phyloP scores from a whole-genome alignment of 2,113 vertebrate species.

The Natator depressus region DNA sequence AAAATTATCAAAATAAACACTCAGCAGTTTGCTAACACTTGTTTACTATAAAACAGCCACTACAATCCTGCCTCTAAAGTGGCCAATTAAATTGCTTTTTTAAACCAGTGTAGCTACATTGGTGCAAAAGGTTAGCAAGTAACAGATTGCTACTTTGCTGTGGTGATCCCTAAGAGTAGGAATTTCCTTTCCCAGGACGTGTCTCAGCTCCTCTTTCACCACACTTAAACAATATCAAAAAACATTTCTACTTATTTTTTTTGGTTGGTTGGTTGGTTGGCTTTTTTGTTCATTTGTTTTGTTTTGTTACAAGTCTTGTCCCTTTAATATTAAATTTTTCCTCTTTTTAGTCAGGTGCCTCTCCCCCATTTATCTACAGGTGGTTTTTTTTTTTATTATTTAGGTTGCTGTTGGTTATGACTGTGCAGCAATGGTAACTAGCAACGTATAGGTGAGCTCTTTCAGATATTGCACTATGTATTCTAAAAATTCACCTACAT shows the following conservation, averaged over 20 bases:
- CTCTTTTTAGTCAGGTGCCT: not conserved
- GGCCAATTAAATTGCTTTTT: not conserved
- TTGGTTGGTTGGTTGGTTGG: too few species aligned
- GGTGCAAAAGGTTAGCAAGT: not conserved
- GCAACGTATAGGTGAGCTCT: not conserved
- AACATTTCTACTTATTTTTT: not conserved
- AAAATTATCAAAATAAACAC: constrained; percentile 6
- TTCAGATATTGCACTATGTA: not conserved
- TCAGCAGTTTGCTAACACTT: constrained; percentile 10
- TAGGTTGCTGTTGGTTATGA: not conserved
- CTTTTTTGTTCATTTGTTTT: too few species aligned
- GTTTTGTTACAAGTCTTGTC: too few species aligned
- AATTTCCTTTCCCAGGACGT: not conserved
- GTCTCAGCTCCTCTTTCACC: not conserved
- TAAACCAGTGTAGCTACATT: not conserved
- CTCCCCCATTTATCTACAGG: not conserved
- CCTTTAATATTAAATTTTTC: not conserved
- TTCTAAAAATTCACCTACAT: not conserved
- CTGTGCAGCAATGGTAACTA: not conserved
- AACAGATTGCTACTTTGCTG: not conserved
- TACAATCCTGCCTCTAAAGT: not conserved
- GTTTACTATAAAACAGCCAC: not conserved
- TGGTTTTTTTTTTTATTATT: not conserved
- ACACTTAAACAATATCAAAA: not conserved
- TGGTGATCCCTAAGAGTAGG: not conserved